Conservation (phyloP, 30 jellyfish, hydroid and myxozoan genomes). For the Cassiopea andromeda region DNA sequence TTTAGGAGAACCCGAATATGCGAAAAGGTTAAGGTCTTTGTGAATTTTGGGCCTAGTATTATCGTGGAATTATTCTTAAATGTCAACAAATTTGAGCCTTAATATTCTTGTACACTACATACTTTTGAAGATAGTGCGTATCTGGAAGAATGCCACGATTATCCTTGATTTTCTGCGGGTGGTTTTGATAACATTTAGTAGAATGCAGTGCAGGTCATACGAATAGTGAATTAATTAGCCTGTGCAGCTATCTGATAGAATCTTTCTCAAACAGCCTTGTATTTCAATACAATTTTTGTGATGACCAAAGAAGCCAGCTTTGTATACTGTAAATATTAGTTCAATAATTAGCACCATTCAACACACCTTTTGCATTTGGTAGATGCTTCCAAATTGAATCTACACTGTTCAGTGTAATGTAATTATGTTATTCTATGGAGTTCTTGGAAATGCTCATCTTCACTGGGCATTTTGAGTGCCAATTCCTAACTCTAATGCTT, state of each 20-base stretch:
- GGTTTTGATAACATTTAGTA: neutral
- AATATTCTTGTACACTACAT: too few species aligned
- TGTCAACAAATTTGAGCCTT: too few species aligned
- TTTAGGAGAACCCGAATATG: too few species aligned
- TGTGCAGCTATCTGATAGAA: neutral
- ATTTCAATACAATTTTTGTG: neutral
- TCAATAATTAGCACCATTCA: neutral
- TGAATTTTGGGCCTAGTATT: too few species aligned
- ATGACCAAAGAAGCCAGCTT: neutral
- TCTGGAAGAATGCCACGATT: too few species aligned
- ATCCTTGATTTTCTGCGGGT: neutral
- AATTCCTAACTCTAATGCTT: too few species aligned
- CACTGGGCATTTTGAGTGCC: too few species aligned
- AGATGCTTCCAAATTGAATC: neutral
- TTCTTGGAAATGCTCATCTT: neutral
- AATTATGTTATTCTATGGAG: neutral
- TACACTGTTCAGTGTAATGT: neutral
- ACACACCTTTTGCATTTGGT: neutral
- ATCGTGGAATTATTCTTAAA: too few species aligned
- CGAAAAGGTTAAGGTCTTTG: too few species aligned
- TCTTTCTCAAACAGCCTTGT: neutral
- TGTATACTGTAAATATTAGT: neutral
- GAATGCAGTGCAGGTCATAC: neutral
- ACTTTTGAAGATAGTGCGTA: too few species aligned
- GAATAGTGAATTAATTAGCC: neutral